phyloP scores from a whole-genome alignment of 2,888 invertebrate genomes.

The Antitype chi region DNA sequence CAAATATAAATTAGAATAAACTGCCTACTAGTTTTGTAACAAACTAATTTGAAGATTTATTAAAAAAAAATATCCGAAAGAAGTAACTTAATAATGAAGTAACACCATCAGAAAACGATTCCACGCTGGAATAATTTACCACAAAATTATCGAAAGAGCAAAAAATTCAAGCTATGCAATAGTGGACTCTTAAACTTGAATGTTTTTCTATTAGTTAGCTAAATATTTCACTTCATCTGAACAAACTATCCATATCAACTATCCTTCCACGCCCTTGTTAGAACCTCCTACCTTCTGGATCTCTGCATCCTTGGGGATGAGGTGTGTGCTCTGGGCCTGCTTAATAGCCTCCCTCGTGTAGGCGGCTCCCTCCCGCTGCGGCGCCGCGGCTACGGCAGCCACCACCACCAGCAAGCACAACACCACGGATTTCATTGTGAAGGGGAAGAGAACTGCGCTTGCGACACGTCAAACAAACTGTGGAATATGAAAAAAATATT shows the following conservation, averaged over 20 bases:
- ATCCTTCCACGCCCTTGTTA: no score
- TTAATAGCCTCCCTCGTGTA: conserved; percentile 96
- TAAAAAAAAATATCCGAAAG: background rate
- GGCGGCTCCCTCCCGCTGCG: conserved; percentile 95
- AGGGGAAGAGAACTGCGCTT: conserved; percentile 58
- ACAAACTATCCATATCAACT: background rate
- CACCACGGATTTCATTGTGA: conserved; percentile 82
- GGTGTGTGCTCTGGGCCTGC: conserved; percentile 96
- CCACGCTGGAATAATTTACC: no score
- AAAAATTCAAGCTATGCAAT: background rate
- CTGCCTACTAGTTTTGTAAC: background rate
- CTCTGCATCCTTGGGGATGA: conserved; percentile 96
- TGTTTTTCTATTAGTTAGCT: background rate
- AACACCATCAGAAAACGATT: background rate
- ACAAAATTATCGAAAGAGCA: background rate
- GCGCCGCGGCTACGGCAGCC: conserved; percentile 90
- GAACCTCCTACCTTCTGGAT: conserved; percentile 93
- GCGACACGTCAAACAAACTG: conserved; percentile 47
- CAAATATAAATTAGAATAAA: background rate
- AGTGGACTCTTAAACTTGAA: no score
- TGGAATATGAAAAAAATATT: conserved; percentile 5
- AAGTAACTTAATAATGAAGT: background rate
- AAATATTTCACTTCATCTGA: background rate
- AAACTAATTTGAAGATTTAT: background rate
- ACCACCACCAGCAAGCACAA: conserved; percentile 86